These are phyloP conservation scores for Monodelphis domestica DNA, from an alignment of 2,797 vertebrate species.

Conservation along the genomic window DNA sequence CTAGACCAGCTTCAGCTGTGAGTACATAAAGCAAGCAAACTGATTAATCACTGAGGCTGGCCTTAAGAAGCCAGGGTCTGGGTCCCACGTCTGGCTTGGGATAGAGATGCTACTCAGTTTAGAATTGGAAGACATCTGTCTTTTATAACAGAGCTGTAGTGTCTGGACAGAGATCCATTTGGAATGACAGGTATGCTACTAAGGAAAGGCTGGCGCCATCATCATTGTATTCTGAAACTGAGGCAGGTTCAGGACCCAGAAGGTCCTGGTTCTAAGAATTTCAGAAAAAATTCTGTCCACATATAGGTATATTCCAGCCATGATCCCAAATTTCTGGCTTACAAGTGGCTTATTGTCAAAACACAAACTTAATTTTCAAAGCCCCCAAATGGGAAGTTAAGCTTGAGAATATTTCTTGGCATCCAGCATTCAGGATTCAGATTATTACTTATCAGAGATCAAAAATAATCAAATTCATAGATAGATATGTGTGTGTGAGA, in stretches of 20 bases:
- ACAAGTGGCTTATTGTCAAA: background rate
- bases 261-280: conserved; percentile 18
- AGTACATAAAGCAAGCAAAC: background rate
- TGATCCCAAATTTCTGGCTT: background rate
- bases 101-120: background rate
- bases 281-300: background rate
- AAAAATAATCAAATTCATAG: no score
- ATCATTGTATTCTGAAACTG: conserved; percentile 49
- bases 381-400: background rate
- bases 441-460: background rate
- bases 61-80: background rate
- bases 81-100: background rate
- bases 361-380: conserved; percentile 44
- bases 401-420: conserved; percentile 2
- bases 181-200: conserved; percentile 5
- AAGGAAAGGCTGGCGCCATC: conserved; percentile 19
- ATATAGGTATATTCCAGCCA: background rate
- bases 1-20: background rate
- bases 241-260: conserved; percentile 17
- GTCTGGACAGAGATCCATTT: conserved; percentile 48
- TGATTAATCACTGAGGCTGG: background rate
- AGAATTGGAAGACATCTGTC: background rate
- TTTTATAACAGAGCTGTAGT: background rate
- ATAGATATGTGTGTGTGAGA: no score
- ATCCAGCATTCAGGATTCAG: background rate